A percentile compares a stretch with the other conserved stretches of the same genome.
phyloP scores from a whole-genome alignment of 2,797 vertebrate species.

The Hippopotamyrus pictus region DNA sequence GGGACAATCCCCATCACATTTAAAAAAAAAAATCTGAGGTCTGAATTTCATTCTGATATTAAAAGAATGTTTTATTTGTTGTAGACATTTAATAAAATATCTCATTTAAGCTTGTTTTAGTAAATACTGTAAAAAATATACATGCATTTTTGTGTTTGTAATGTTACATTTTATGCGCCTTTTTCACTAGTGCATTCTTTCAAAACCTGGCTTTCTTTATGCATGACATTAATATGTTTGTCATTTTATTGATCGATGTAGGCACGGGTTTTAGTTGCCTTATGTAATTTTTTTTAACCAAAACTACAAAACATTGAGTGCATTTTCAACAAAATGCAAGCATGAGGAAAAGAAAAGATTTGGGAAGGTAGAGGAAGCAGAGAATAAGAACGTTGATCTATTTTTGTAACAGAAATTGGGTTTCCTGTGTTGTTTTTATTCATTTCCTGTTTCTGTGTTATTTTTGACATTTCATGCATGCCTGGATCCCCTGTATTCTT shows the following conservation, averaged over 20 bases:
- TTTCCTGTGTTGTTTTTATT: conserved; percentile 14
- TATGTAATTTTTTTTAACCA: not conserved
- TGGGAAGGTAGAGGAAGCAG: conserved; percentile 16
- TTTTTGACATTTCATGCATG: conserved; percentile 4
- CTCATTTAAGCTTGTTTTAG: not conserved
- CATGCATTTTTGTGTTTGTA: not conserved
- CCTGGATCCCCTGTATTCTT: not conserved
- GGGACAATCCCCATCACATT: not conserved
- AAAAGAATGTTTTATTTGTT: not conserved
- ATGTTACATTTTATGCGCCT: not conserved
- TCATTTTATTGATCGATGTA: not conserved
- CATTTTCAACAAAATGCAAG: not conserved
- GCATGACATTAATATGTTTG: not conserved
- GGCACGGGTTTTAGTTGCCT: not conserved
- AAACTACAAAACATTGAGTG: not conserved
- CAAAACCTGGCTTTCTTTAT: not conserved
- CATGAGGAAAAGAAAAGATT: not conserved
- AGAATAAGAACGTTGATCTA: conserved; percentile 7
- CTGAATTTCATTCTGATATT: not conserved
- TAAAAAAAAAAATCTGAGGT: not conserved
- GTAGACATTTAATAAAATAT: not conserved
- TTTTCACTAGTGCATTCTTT: not conserved
- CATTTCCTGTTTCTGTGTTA: conserved; percentile 19
- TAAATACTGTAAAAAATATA: not conserved
- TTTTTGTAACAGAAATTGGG: conserved; percentile 16